phyloP scores from a whole-genome alignment of 2,797 vertebrate species.

The Acrossocheilus fasciatus region DNA sequence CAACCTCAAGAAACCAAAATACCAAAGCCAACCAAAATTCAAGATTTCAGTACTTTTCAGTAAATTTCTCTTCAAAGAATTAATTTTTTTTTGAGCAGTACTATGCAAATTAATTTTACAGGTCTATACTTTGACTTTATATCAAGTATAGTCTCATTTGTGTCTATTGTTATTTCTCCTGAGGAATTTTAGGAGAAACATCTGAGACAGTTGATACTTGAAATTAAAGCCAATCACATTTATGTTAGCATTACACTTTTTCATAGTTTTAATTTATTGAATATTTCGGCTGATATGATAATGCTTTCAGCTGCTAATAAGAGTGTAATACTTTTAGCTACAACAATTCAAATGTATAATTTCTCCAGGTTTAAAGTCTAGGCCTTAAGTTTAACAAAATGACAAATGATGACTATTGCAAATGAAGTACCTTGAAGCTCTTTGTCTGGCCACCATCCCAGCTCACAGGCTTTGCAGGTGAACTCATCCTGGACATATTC shows the following conservation, averaged over 20 bases:
- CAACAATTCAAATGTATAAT: not conserved
- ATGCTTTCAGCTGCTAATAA: not conserved
- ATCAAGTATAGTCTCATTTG: not conserved
- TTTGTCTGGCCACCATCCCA: slow-evolving; percentile 95
- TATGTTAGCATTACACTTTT: not conserved
- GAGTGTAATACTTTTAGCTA: not conserved
- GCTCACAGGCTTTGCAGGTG: slow-evolving; percentile 96
- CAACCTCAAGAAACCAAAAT: not conserved
- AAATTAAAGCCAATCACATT: not conserved
- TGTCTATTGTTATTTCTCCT: not conserved
- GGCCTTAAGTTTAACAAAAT: not conserved
- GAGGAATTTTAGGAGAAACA: not conserved
- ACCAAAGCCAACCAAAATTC: not conserved
- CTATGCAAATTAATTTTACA: not conserved
- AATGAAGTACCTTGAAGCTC: slow-evolving; percentile 87
- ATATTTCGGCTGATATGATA: not conserved
- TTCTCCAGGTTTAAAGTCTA: not conserved
- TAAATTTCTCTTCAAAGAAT: not conserved
- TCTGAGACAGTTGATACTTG: not conserved
- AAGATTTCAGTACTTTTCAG: not conserved
- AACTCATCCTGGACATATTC: slow-evolving; percentile 97
- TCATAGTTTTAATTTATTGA: not conserved
- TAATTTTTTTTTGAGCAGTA: not conserved
- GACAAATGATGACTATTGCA: no score
- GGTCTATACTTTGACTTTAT: not conserved